phyloP scores from a whole-genome alignment of 2,113 vertebrate genomes.

The Tetraodon nigroviridis region DNA sequence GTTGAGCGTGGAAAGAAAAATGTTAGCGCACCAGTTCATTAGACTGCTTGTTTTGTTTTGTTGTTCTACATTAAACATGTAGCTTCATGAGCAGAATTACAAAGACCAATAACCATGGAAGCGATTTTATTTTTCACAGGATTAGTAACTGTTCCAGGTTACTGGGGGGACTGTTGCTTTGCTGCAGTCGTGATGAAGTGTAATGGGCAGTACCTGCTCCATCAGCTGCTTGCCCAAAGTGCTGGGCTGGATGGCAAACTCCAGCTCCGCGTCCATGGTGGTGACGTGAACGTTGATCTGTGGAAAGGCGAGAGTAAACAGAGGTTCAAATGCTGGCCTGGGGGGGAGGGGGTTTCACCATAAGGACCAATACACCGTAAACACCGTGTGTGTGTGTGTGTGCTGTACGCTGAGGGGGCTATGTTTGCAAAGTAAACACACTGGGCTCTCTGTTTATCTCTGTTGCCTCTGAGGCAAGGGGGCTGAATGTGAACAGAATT shows the following conservation, averaged over 20 bases:
- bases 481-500: slow-evolving; percentile 23
- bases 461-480: slow-evolving; percentile 30
- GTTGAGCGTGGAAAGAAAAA: background rate
- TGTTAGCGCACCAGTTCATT: background rate
- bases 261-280: slow-evolving; percentile 96
- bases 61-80: too few relatives aligned
- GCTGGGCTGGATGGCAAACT: slow-evolving; percentile 94
- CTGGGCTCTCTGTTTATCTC: slow-evolving; percentile 34
- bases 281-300: slow-evolving; percentile 96
- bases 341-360: slow-evolving; percentile 17
- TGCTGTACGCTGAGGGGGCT: slow-evolving; percentile 24
- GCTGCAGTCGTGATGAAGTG: background rate
- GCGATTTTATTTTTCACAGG: too few relatives aligned
- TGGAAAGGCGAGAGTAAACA: slow-evolving; percentile 30
- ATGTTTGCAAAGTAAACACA: slow-evolving; percentile 61
- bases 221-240: slow-evolving; percentile 95
- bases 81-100: too few relatives aligned
- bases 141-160: too few relatives aligned
- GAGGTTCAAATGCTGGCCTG: slow-evolving; percentile 19
- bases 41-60: background rate
- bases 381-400: slow-evolving; percentile 17
- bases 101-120: too few relatives aligned
- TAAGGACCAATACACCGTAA: background rate
- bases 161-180: too few relatives aligned
- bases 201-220: slow-evolving; percentile 80